Base-by-base conservation (phyloP, 92 coral and sea anemone species). In the Desmophyllum pertusum region DNA sequence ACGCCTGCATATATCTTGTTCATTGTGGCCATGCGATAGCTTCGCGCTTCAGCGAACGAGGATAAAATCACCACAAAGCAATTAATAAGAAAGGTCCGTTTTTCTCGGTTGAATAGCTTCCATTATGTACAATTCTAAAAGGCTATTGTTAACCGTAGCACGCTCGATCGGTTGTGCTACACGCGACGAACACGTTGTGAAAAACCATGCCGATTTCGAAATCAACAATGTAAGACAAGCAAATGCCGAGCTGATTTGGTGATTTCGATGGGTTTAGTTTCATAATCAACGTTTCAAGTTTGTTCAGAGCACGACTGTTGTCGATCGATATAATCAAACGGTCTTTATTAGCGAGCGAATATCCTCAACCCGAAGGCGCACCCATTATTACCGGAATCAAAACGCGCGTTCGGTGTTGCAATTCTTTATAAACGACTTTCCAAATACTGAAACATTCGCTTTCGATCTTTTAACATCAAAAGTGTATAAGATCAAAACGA, bases 121-220 rank as follows among this genome's bases (percentile, higher is more conserved):
- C 1, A 51, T 36, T 48, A 35, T 75, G 3, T n/a, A 7, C 7
- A 51, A 51, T n/a, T n/a, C n/a, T n/a, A n/a, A n/a, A n/a, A n/a
- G n/a, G n/a, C n/a, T n/a, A n/a, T n/a, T n/a, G n/a, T n/a, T n/a
- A n/a, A n/a, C n/a, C n/a, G n/a, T n/a, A n/a, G n/a, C n/a, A n/a
- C n/a, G n/a, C n/a, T n/a, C n/a, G n/a, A n/a, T n/a, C n/a, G n/a
- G n/a, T n/a, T n/a, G n/a, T n/a, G n/a, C n/a, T n/a, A n/a, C n/a
- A n/a, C 15, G n/a, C 74, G 21, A 37, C 55, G 15, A 66, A 66
- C 41, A 66, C 40, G 71, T 66, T 66, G 40, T 14, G 71, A 57
- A 66, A n/a, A 66, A 66, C 63, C 43, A 29, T 33, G 79, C 43
- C 42, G 79, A 75, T 75, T 50, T 75, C 79, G 31, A 29, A 48